These are phyloP conservation scores for Sericinus montela DNA, from an alignment of 2,888 invertebrate genomes.

Conservation along the genomic window DNA sequence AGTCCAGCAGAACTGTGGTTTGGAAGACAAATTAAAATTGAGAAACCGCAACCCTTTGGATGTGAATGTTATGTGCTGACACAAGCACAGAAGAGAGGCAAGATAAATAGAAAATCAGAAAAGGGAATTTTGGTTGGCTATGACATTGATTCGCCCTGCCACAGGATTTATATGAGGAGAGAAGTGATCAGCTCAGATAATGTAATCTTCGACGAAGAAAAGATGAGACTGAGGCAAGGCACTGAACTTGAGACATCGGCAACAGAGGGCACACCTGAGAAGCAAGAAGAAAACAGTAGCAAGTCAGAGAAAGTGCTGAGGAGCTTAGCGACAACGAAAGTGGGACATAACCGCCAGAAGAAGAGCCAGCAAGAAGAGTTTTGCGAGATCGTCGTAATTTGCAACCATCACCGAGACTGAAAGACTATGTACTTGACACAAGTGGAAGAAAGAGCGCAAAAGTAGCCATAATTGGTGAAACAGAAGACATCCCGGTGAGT, in stretches of 20 bases:
- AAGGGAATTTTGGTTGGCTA: background rate
- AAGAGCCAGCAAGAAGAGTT: background rate
- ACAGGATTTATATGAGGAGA: too few species aligned
- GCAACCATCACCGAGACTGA: too few species aligned
- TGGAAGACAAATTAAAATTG: background rate
- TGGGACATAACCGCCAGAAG: background rate
- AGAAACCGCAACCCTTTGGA: background rate
- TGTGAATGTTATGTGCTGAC: background rate
- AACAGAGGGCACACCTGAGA: background rate
- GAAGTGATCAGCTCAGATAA: too few species aligned
- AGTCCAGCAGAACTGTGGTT: background rate
- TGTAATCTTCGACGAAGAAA: too few species aligned
- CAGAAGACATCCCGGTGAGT: too few species aligned
- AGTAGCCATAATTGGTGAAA: too few species aligned
- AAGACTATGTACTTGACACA: too few species aligned
- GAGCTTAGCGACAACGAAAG: background rate
- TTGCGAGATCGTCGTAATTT: too few species aligned
- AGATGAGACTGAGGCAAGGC: too few species aligned
- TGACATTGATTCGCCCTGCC: background rate
- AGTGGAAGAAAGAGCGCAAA: too few species aligned
- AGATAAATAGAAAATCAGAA: too few species aligned
- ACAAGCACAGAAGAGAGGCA: background rate
- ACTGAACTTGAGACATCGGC: too few species aligned
- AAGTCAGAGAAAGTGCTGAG: background rate
- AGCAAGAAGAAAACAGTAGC: background rate